A percentile compares a stretch with the other conserved stretches of the same genome.
These are phyloP conservation scores for Masnerella sp. DNA, from an alignment of 2,888 invertebrate genomes.

Conservation along the genomic window DNA sequence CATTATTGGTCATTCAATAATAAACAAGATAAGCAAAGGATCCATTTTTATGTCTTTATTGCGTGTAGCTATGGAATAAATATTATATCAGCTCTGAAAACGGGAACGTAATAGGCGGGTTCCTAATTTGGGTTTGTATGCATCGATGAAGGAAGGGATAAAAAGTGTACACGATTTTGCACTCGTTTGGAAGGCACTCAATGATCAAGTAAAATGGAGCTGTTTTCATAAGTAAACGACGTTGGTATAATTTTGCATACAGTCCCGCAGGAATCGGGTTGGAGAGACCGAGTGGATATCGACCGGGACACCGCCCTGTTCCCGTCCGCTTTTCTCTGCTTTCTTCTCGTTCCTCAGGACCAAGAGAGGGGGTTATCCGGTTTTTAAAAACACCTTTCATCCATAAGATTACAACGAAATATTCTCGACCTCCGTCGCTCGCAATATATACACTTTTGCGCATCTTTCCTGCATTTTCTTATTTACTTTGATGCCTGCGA, in stretches of 20 bases:
- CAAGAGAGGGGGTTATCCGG: slow-evolving; percentile 41
- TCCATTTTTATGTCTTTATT: too few relatives aligned
- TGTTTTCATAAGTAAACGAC: slow-evolving; percentile 67
- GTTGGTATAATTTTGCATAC: slow-evolving; percentile 66
- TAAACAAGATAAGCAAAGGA: too few relatives aligned
- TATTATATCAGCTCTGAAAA: too few relatives aligned
- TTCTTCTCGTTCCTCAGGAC: slow-evolving; percentile 43
- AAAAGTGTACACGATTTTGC: slow-evolving; percentile 46
- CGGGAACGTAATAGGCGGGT: too few relatives aligned
- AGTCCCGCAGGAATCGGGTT: slow-evolving; percentile 62
- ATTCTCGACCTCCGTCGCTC: slow-evolving; percentile 31
- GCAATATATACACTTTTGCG: too few relatives aligned
- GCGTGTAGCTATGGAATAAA: too few relatives aligned
- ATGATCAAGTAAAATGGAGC: slow-evolving; percentile 57
- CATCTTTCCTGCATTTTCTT: too few relatives aligned
- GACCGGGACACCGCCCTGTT: slow-evolving; percentile 65
- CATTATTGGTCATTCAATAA: too few relatives aligned
- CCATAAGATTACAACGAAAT: slow-evolving; percentile 20
- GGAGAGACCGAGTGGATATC: slow-evolving; percentile 65
- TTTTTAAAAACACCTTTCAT: slow-evolving; percentile 57
- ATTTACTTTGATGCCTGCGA: too few relatives aligned
- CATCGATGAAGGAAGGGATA: background rate
- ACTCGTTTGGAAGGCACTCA: slow-evolving; percentile 52
- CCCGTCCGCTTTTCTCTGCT: slow-evolving; percentile 48
- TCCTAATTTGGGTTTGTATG: slow-evolving; percentile 17